Evolutionary conservation across 1,140 invertebrate species (phyloP).

Genomic region (Drosophila tani): DNA sequence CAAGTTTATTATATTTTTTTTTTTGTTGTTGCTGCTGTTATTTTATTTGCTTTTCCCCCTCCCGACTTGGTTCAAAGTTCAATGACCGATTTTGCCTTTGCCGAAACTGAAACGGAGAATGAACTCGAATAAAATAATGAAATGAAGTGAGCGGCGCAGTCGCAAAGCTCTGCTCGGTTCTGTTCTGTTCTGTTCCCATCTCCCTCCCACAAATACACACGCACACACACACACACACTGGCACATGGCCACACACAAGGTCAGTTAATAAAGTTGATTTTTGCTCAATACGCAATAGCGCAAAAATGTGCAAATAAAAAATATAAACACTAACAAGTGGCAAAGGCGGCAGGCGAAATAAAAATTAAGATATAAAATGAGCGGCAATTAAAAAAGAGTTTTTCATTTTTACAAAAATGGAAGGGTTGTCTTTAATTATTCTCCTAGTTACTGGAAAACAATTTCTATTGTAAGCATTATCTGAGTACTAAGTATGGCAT

Average conservation of each 20-base stretch:
- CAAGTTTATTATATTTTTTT: conserved; percentile 54
- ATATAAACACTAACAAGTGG: conserved; percentile 40
- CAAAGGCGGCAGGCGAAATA: not conserved
- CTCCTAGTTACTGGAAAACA: too few species aligned
- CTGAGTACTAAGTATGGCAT: too few species aligned
- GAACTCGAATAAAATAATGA: conserved; percentile 37
- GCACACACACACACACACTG: conserved; percentile 6
- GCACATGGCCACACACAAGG: conserved; percentile 33
- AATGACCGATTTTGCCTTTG: conserved; percentile 77
- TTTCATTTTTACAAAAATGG: not conserved
- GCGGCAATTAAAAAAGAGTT: not conserved
- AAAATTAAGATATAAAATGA: conserved; percentile 1
- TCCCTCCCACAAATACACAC: conserved; percentile 6
- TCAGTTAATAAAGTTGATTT: conserved; percentile 45
- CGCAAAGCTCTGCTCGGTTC: conserved; percentile 16
- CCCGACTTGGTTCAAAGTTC: conserved; percentile 73
- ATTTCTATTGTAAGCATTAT: too few species aligned
- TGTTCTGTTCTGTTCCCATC: conserved; percentile 14
- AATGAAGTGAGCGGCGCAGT: conserved; percentile 35
- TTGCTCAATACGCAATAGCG: conserved; percentile 47
- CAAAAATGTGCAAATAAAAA: conserved; percentile 42
- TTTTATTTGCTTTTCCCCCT: conserved; percentile 19
- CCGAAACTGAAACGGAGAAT: conserved; percentile 45
- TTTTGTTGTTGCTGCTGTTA: conserved; percentile 5
- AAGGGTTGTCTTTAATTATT: not conserved